Evolutionary conservation across 2,888 invertebrate genomes (phyloP), one percentile per base, ranked within the genome.

Genomic region (Cheilosia variabilis): DNA sequence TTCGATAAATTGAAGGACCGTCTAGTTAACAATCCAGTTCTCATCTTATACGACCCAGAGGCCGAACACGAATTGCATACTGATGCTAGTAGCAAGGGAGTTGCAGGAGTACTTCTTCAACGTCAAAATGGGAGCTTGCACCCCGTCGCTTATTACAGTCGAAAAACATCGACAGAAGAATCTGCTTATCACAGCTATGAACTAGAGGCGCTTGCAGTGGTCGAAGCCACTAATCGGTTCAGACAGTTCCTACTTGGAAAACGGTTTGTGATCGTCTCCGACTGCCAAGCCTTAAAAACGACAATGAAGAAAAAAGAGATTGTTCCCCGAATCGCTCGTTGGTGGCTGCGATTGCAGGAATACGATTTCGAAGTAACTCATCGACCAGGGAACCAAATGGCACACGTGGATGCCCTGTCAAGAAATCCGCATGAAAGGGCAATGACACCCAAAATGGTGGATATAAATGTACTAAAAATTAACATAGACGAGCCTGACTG

Each of bases 151-250:
- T 71, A 71, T 50, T 58, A 37, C 41, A 72, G 89, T 43, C 87
- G 88, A 60, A 91, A 84, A 13, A 27, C 4, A 88, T 88, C 4
- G 90, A 17, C 4, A 9, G 47, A 47, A 47, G 47, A 47, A 17
- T 17, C 17, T 2, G 2, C 1, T 19, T 47, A 91, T 69, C 88
- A 89, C 31, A 88, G 88, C 4, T 65, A 65, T 34, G 79, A 79
- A 37, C n/a, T 73, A 5, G 66, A 80, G 24, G 53, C 73, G 0
- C 47, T 65, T 4, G 75, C 45, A 10, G 47, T 62, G 1, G 62
- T 62, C 2, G 62, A 62, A 17, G 24, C 62, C 1, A 45, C 45
- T 2, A 9, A 27, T n/a, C 43, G 62, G 31, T 62, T 62, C 7
- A n/a, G 47, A n/a, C 62, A 63, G n/a, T 31, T 24, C 47, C 13